A percentile compares a stretch with the other conserved stretches of the same genome.
phyloP scores from a whole-genome alignment of 2,797 vertebrate species.

The Tarsius wallacei region DNA sequence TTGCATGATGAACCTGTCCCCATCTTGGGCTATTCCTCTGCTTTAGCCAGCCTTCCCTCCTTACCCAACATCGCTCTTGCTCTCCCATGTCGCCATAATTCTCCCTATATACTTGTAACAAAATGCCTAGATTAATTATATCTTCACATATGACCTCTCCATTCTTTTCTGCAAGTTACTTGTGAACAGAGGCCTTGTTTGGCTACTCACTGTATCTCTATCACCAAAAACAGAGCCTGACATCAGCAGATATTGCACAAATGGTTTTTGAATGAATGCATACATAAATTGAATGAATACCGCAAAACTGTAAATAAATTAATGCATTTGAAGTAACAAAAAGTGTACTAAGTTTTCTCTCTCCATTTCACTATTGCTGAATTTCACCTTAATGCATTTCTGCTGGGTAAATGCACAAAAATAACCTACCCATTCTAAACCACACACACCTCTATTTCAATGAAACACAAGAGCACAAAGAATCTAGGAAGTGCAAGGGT shows the following conservation, averaged over 20 bases:
- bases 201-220: neutral
- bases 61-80: accelerated
- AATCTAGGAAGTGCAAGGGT: no score
- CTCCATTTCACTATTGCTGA: neutral
- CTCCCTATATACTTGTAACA: neutral
- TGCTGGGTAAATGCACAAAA: neutral
- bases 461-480: neutral
- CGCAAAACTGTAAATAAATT: neutral
- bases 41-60: neutral
- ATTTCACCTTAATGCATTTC: neutral
- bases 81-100: accelerated
- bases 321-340: neutral
- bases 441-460: neutral
- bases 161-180: neutral
- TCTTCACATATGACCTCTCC: neutral
- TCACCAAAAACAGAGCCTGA: neutral
- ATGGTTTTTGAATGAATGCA: neutral
- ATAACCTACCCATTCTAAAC: no score
- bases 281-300: neutral
- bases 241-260: accelerated
- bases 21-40: accelerated
- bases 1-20: accelerated
- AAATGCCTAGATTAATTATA: no score
- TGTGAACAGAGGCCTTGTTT: neutral
- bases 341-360: neutral